Evolutionary conservation across 2,888 invertebrate genomes (phyloP).

Genomic region (Vesta saturnalis): DNA sequence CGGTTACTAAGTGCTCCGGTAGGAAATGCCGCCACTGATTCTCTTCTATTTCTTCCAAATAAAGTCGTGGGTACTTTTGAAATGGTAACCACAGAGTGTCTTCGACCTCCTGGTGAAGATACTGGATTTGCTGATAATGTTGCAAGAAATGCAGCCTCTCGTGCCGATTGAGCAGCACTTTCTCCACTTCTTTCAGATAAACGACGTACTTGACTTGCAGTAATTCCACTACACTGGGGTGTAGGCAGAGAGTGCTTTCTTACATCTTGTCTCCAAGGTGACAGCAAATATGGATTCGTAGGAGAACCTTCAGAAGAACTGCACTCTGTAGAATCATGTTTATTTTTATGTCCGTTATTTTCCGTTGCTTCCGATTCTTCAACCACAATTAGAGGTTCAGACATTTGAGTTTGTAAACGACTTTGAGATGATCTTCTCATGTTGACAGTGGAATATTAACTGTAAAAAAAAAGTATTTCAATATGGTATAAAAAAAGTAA

Average conservation of each 20-base stretch:
- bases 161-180: constrained; percentile 75
- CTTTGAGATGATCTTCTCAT: constrained; percentile 52
- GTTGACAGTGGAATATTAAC: background rate
- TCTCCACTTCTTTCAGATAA: constrained; percentile 83
- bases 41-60: constrained; percentile 81
- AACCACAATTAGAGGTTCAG: constrained; percentile 83
- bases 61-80: constrained; percentile 81
- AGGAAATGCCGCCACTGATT: constrained; percentile 84
- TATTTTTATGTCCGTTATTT: constrained; percentile 65
- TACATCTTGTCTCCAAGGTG: constrained; percentile 80
- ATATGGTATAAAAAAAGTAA: no score
- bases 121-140: constrained; percentile 80
- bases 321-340: constrained; percentile 65
- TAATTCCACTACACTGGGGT: constrained; percentile 86
- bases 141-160: constrained; percentile 84
- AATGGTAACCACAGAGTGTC: constrained; percentile 88
- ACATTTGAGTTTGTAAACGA: constrained; percentile 64
- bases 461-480: background rate
- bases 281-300: constrained; percentile 82
- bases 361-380: constrained; percentile 79
- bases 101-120: constrained; percentile 78
- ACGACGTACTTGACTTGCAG: constrained; percentile 86
- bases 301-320: constrained; percentile 82
- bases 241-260: constrained; percentile 87
- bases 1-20: constrained; percentile 63